phyloP scores from a whole-genome alignment of 2,113 vertebrate genomes.

The Indicator maculatus region DNA sequence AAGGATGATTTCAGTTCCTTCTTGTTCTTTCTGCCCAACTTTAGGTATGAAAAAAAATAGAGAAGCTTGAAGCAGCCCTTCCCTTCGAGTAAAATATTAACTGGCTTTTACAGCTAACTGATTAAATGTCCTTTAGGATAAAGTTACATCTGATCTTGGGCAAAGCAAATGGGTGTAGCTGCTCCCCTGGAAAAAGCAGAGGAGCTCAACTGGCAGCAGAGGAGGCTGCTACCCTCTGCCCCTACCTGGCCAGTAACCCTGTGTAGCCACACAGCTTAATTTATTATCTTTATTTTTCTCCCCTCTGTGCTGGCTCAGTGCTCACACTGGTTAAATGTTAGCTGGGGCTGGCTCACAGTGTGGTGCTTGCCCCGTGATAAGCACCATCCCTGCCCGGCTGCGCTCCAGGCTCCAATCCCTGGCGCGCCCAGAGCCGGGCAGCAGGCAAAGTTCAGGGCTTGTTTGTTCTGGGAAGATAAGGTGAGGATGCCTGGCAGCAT shows the following conservation, averaged over 20 bases:
- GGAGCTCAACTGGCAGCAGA: not conserved
- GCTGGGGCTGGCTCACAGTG: rapidly evolving
- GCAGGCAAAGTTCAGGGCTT: slow-evolving; percentile 56
- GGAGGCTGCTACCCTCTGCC: not conserved
- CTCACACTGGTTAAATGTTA: not conserved
- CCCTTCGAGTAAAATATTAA: slow-evolving; percentile 60
- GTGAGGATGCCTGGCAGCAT: not conserved
- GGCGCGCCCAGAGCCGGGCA: not conserved
- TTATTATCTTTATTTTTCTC: not conserved
- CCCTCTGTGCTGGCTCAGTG: not conserved
- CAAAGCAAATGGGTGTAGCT: not conserved
- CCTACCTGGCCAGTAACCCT: not conserved
- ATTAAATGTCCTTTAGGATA: slow-evolving; percentile 47
- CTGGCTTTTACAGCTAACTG: not conserved
- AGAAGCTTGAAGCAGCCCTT: not conserved
- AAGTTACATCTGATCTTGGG: slow-evolving; percentile 33
- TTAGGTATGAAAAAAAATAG: not conserved
- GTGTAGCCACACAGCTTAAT: not conserved
- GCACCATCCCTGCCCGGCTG: not conserved
- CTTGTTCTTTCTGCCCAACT: not conserved
- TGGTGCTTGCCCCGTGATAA: not conserved
- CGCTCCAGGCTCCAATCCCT: not conserved
- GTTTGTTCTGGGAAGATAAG: slow-evolving; percentile 40
- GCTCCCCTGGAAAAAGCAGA: not conserved
- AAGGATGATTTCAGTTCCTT: slow-evolving; percentile 20